These are phyloP conservation scores for Eurytemora carolleeae DNA, from an alignment of 1,140 invertebrate genomes.

Conservation along the genomic window DNA sequence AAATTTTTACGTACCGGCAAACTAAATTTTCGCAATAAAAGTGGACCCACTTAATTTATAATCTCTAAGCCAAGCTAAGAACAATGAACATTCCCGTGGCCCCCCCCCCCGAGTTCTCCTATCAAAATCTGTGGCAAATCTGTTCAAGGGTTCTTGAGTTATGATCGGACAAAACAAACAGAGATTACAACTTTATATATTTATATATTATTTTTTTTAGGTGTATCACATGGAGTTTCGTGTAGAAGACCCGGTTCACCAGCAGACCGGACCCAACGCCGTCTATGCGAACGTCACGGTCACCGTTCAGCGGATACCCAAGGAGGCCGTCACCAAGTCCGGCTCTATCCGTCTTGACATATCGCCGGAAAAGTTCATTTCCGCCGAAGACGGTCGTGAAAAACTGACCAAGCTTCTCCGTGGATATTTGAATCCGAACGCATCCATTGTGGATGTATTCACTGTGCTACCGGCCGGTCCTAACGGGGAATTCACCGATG, in stretches of 20 bases:
- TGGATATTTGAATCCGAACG: slow-evolving; percentile 33
- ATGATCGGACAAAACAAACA: too few species aligned
- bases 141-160: too few species aligned
- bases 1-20: too few species aligned
- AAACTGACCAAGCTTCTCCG: slow-evolving; percentile 3
- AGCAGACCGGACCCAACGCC: slow-evolving; percentile 29
- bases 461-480: slow-evolving; percentile 32
- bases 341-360: slow-evolving; percentile 65
- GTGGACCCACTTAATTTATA: too few species aligned
- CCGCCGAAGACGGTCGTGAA: slow-evolving; percentile 24
- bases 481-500: slow-evolving; percentile 41
- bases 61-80: too few species aligned
- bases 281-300: slow-evolving; percentile 60
- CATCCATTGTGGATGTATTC: slow-evolving; percentile 35
- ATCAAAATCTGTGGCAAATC: too few species aligned
- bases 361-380: slow-evolving; percentile 63
- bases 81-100: too few species aligned
- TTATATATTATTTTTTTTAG: too few species aligned
- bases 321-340: slow-evolving; percentile 68
- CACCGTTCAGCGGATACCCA: slow-evolving; percentile 56
- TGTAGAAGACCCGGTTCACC: slow-evolving; percentile 7
- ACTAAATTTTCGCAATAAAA: too few species aligned
- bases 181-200: too few species aligned
- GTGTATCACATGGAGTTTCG: slow-evolving; percentile 4
- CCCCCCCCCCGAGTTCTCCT: too few species aligned